Base-by-base conservation (phyloP, 2,113 vertebrate genomes). In the Conger conger region DNA sequence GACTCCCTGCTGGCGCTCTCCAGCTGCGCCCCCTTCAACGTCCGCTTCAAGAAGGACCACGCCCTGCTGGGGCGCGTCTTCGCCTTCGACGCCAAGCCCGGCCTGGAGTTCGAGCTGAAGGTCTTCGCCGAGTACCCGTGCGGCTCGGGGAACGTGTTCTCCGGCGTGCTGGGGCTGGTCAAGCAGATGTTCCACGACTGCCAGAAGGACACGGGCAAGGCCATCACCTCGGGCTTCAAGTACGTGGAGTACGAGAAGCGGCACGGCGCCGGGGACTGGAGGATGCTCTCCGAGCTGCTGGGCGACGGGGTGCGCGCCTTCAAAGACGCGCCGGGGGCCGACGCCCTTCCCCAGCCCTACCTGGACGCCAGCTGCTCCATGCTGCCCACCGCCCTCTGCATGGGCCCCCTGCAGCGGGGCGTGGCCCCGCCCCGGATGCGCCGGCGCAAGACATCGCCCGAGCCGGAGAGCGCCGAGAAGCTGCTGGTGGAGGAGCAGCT, bases 21-120 rank as follows among this genome's bases (percentile, higher is more conserved):
- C 1, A 93, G 91, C 88, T 97, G 96, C 0, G 93, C 95, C 33
- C 97, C 97, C 15, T 97, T 98, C 82, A 97, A 95, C 0, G 95
- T 98, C 23, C 96, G 97, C 85, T 97, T 97, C 92, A 96, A 97
- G 90, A 97, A 97, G 91, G 97, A 98, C 89, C 97, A 97, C 17
- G 91, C 93, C 6, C 89, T 97, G 85, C 88, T 96, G 86, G 97
- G 96, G 0, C 93, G 97, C 0, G 93, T 97, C 4, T 94, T 97
- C 37, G 97, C 96, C n/a, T 97, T 97, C 0, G 97, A 98, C 1
- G 96, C 94, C 0, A 94, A 92, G 54, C 89, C 95, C 0, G 93
- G 92, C 16, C 93, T 94, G 0, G 96, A 97, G 86, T 96, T 95
- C 16, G 96, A 98, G 91, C 90, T 98, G 35, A 97, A 95, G 93